phyloP scores from a whole-genome alignment of 2,888 invertebrate genomes.

The Diplazon laetatorius region DNA sequence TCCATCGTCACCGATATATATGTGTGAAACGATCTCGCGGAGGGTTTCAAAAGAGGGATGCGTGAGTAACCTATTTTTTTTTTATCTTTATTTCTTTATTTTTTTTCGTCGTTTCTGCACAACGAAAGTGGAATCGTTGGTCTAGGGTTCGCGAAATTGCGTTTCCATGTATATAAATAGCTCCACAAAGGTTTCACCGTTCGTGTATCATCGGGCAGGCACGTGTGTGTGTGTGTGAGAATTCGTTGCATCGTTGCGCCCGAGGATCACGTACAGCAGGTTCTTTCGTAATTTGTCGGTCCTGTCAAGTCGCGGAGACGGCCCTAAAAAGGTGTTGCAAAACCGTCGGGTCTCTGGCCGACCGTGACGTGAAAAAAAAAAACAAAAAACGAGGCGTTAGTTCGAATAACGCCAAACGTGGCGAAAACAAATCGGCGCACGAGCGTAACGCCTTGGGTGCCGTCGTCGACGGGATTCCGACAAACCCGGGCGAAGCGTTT shows the following conservation, averaged over 20 bases:
- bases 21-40: no score
- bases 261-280: conserved; percentile 59
- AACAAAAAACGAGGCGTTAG: conserved; percentile 32
- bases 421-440: conserved; percentile 45
- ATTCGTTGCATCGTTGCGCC: not conserved
- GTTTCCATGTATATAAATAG: no score
- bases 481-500: not conserved
- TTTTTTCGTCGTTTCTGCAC: no score
- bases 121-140: conserved; percentile 5
- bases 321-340: conserved; percentile 12
- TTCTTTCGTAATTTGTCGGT: conserved; percentile 67
- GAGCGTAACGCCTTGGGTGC: not conserved
- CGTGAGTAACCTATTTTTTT: conserved; percentile 33
- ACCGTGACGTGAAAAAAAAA: no score
- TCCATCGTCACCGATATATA: no score
- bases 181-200: no score
- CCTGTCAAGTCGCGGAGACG: conserved; percentile 45
- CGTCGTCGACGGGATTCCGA: conserved; percentile 9
- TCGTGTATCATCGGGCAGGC: not conserved
- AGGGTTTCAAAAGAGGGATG: not conserved
- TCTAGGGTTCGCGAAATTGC: conserved; percentile 9
- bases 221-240: no score
- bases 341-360: conserved; percentile 26
- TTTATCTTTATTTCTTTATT: no score
- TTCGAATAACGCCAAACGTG: conserved; percentile 57